A percentile compares a stretch with the other conserved stretches of the same genome.
Evolutionary conservation across 64 coral and sea anemone genomes (phyloP).

Genomic region (Cladopsammia gracilis): DNA sequence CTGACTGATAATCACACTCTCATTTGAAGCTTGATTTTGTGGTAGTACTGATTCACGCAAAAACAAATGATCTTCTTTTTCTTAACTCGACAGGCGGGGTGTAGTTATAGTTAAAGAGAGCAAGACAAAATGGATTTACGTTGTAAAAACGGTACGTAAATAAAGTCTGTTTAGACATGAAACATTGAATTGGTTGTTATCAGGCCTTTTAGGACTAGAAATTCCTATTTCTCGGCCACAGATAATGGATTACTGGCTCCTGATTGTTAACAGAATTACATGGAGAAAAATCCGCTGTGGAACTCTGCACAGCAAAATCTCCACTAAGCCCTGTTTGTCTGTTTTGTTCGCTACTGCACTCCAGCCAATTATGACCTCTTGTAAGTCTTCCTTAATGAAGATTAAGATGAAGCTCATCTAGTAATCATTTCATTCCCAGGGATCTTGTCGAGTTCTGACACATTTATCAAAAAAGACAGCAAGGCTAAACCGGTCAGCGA

Average conservation of each 20-base stretch:
- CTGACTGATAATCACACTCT: neutral
- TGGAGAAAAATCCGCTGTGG: too few species aligned
- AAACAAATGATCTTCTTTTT: neutral
- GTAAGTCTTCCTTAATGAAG: too few species aligned
- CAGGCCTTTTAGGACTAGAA: too few species aligned
- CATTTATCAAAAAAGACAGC: constrained; percentile 77
- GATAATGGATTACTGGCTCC: too few species aligned
- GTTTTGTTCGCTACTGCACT: too few species aligned
- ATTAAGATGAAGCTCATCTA: neutral
- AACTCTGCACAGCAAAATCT: too few species aligned
- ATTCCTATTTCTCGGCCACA: too few species aligned
- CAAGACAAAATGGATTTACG: constrained; percentile 95
- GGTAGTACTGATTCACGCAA: too few species aligned
- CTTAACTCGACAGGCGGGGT: constrained; percentile 63
- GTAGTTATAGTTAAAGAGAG: constrained; percentile 93
- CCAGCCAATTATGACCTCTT: too few species aligned
- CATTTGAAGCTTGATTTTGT: too few species aligned
- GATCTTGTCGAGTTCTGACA: constrained; percentile 90
- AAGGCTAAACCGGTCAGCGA: constrained; percentile 29
- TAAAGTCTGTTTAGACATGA: neutral
- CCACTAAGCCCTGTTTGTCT: too few species aligned
- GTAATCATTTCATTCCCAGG: constrained; percentile 47
- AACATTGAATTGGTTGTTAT: neutral
- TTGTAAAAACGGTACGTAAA: constrained; percentile 83
- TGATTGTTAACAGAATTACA: too few species aligned